Evolutionary conservation across 2,888 invertebrate genomes (phyloP), one percentile per base, ranked within the genome.

Genomic region (Empis livida): DNA sequence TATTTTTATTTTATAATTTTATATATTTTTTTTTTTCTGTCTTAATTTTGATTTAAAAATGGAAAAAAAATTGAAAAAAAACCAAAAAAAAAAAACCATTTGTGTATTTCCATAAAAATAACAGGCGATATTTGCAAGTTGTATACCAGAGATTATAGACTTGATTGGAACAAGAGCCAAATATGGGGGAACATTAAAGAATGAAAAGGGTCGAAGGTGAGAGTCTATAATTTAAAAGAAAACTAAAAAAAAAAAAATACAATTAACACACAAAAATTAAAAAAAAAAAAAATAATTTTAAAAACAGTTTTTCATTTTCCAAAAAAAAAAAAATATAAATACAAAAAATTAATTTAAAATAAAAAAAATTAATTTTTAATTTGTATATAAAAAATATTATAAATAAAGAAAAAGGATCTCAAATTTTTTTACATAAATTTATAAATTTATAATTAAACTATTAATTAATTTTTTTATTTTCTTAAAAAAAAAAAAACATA

Each of bases 81-180:
- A 37, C 14, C 10, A 9, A 15, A 37, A 14, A 37, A 37, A 37
- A n/a, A n/a, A n/a, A n/a, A n/a, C n/a, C n/a, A 37, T 17, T 39
- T 39, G 17, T 17, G 17, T 17, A 61, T 61, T 64, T 61, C 62
- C 63, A 59, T 63, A 64, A 61, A 62, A 60, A 62, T 64, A 62
- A 66, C 67, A 96, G 95, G 97, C 97, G 82, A 95, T 97, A 86
- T 99, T 99, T 89, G 97, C 97, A 81, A 95, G 94, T 86, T 96
- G 95, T 86, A 95, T 99, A 79, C 97, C 97, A 76, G 97, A 99
- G 87, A 97, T 99, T 79, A 95, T 95, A 80, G 97, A 99, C 84
- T 91, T 99, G 84, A 91, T 99, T 82, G 96, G 97, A 78, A 93
- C 93, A 82, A 90, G 96, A 80, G 94, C 96, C 80, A 96, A 97